Evolutionary conservation across 1,140 invertebrate genomes (phyloP).

Genomic region (Drosophila truncata): DNA sequence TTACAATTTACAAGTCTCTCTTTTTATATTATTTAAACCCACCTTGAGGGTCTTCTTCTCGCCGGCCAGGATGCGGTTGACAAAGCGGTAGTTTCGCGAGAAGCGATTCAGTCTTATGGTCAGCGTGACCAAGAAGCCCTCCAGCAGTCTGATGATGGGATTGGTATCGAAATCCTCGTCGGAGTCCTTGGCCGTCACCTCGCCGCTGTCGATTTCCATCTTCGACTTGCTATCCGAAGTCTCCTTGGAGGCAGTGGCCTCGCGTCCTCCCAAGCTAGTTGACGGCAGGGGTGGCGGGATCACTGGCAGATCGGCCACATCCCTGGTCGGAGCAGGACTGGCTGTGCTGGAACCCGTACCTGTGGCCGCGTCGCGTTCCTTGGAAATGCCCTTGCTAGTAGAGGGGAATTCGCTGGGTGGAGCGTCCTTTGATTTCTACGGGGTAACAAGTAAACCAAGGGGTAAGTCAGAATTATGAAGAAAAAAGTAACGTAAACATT

Average conservation of each 20-base stretch:
- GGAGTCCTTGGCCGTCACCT: slow-evolving; percentile 77
- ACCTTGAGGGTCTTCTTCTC: slow-evolving; percentile 95
- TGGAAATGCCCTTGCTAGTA: slow-evolving; percentile 76
- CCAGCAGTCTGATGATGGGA: slow-evolving; percentile 85
- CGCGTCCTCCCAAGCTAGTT: slow-evolving; percentile 32
- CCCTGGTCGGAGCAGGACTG: slow-evolving; percentile 40
- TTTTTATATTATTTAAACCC: slow-evolving; percentile 4
- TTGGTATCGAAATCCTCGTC: slow-evolving; percentile 81
- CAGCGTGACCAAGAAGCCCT: slow-evolving; percentile 93
- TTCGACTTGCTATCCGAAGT: slow-evolving; percentile 77
- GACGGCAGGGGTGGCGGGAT: slow-evolving; percentile 34
- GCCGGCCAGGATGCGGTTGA: slow-evolving; percentile 91
- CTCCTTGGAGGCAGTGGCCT: slow-evolving; percentile 65
- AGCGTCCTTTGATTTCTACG: slow-evolving; percentile 73
- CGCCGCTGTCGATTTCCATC: slow-evolving; percentile 74
- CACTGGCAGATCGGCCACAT: slow-evolving; percentile 62
- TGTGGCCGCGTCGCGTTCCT: slow-evolving; percentile 59
- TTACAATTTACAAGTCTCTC: neutral
- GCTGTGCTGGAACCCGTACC: slow-evolving; percentile 9
- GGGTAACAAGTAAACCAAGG: slow-evolving; percentile 3
- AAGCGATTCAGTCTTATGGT: slow-evolving; percentile 94
- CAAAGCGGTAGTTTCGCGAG: slow-evolving; percentile 97
- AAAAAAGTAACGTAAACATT: slow-evolving; percentile 26
- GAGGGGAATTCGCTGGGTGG: slow-evolving; percentile 68
- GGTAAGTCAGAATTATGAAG: neutral